phyloP scores from a whole-genome alignment of 2,797 vertebrate species.

The Paratrypauchen microcephalus region DNA sequence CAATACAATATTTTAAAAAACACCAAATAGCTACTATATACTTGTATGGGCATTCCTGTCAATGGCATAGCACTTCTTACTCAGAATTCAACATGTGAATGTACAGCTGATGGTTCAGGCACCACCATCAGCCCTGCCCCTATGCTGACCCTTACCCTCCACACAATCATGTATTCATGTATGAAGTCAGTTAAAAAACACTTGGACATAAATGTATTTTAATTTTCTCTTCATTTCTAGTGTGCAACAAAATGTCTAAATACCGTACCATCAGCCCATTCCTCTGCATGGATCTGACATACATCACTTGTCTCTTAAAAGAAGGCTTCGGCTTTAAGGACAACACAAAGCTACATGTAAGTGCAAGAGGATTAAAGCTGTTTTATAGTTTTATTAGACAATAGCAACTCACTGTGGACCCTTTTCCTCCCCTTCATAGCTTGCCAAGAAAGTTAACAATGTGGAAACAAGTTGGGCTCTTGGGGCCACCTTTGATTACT shows the following conservation, averaged over 20 bases:
- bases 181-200: conserved; percentile 23
- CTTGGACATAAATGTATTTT: conserved; percentile 2
- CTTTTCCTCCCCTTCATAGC: conserved; percentile 70
- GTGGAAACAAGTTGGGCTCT: conserved; percentile 97
- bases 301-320: conserved; percentile 94
- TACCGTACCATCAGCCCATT: conserved; percentile 90
- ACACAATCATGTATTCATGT: conserved; percentile 62
- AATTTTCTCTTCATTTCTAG: conserved; percentile 64
- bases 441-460: conserved; percentile 97
- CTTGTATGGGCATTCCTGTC: conserved; percentile 18
- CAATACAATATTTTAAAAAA: conserved; percentile 32
- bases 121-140: conserved; percentile 59
- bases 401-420: conserved; percentile 5
- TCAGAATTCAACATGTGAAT: no score
- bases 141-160: conserved; percentile 57
- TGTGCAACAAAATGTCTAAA: conserved; percentile 93
- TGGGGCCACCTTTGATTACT: conserved; percentile 92
- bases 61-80: conserved; percentile 11
- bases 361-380: conserved; percentile 26
- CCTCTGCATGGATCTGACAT: conserved; percentile 97
- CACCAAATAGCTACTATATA: neutral
- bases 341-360: conserved; percentile 88
- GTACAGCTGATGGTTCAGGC: neutral
- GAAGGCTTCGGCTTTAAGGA: conserved; percentile 97
- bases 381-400: neutral